phyloP scores from a whole-genome alignment of 2,113 vertebrate genomes.

The Manacus vitellinus region DNA sequence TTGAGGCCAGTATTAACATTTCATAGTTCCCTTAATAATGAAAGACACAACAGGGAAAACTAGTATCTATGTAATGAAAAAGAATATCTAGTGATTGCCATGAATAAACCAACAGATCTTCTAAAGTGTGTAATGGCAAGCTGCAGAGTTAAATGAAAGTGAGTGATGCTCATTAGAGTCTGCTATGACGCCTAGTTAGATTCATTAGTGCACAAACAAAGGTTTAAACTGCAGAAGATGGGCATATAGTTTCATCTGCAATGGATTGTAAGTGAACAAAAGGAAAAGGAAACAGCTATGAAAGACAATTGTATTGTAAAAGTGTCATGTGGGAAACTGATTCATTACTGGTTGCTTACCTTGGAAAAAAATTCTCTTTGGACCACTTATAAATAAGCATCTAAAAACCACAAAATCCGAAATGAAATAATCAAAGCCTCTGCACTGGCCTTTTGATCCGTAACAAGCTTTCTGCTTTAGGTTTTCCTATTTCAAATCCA shows the following conservation, averaged over 20 bases:
- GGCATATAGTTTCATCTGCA: background rate
- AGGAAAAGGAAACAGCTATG: background rate
- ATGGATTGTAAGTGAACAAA: background rate
- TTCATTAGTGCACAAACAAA: slow-evolving; percentile 43
- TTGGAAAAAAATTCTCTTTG: background rate
- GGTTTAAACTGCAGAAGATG: background rate
- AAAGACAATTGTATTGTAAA: background rate
- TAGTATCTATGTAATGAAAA: slow-evolving; percentile 50
- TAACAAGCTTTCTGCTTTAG: background rate
- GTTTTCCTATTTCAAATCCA: background rate
- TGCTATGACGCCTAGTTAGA: slow-evolving; percentile 27
- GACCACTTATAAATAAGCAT: background rate
- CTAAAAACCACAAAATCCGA: background rate
- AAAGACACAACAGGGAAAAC: slow-evolving; percentile 41
- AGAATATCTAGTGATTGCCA: slow-evolving; percentile 26
- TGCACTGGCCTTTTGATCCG: background rate
- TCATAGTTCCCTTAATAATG: slow-evolving; percentile 35
- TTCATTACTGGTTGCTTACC: background rate
- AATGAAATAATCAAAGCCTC: background rate
- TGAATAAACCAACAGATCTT: slow-evolving; percentile 55
- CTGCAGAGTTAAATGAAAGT: slow-evolving; percentile 46
- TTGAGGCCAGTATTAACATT: slow-evolving; percentile 47
- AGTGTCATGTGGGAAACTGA: background rate
- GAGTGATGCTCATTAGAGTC: slow-evolving; percentile 35
- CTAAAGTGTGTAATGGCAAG: background rate